Evolutionary conservation across 2,888 invertebrate species (phyloP).

Genomic region (Netelia fuscicornis): DNA sequence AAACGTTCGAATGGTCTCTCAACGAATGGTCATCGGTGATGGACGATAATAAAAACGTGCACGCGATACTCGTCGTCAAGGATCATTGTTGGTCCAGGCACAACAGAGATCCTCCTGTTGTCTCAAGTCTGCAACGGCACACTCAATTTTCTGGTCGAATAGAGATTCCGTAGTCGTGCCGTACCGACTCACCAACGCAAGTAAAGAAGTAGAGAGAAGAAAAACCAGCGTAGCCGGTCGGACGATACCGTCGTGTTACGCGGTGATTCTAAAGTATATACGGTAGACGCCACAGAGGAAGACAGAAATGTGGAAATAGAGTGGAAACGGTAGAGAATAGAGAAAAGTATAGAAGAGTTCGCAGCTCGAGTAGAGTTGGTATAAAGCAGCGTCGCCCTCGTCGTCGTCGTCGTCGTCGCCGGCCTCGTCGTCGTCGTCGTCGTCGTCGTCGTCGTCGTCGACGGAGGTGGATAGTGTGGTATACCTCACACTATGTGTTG

Average conservation of each 20-base stretch:
- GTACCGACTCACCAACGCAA: constrained; percentile 59
- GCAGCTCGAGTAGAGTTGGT: constrained; percentile 55
- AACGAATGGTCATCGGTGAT: constrained; percentile 44
- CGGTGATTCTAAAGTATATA: constrained; percentile 22
- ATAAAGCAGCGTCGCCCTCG: constrained; percentile 62
- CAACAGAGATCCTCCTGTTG: constrained; percentile 65
- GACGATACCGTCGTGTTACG: constrained; percentile 5
- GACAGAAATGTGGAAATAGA: constrained; percentile 64
- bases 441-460: constrained; percentile 22
- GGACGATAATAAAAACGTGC: constrained; percentile 29
- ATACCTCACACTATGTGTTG: constrained; percentile 51
- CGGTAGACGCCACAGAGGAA: constrained; percentile 61
- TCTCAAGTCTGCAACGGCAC: constrained; percentile 72
- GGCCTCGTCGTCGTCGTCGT: constrained; percentile 28
- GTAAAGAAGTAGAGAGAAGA: constrained; percentile 70
- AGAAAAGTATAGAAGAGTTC: constrained; percentile 46
- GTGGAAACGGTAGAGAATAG: constrained; percentile 45
- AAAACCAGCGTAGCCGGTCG: constrained; percentile 41
- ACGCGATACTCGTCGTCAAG: constrained; percentile 22
- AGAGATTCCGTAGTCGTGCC: constrained; percentile 63
- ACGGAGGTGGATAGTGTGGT: constrained; percentile 45
- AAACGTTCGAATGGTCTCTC: constrained; percentile 8
- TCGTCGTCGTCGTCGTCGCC: constrained; percentile 30
- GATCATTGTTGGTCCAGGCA: constrained; percentile 31
- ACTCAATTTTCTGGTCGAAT: constrained; percentile 80